Base-by-base conservation (phyloP, 1,140 invertebrate genomes). In the Myzus persicae region DNA sequence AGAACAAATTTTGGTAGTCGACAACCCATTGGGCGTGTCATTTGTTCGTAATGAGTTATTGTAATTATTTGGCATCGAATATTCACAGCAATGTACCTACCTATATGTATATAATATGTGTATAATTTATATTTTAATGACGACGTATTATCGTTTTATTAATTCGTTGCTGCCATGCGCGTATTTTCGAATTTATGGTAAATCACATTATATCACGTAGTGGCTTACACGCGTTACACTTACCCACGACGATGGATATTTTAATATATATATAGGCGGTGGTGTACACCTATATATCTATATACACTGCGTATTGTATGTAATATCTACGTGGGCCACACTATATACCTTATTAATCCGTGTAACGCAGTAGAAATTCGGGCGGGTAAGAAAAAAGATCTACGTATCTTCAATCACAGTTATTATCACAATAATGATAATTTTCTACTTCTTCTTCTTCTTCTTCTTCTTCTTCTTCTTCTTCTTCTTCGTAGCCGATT, bases 291-390 rank as follows among this genome's bases (percentile, higher is more conserved):
- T 82, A 40, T 76, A 38, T 40, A 82, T 26, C 0, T 24, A 22
- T 3, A 22, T 22, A 22, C 0, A 14, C 46, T 0, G 31, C n/a
- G 24, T 67, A 67, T n/a, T 24, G 5, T 31, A 36, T 84, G 14
- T 44, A 42, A 14, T 31, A 11, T 42, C 26, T 7, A 44, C 42
- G 18, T 9, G 2, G 40, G 40, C 42, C 31, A 46, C 42, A n/a
- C 84, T 7, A 46, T n/a, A n/a, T n/a, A n/a, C 18, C 46, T 87
- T 87, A 51, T 89, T 89, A 89, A 54, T 89, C 88, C 88, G 88
- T 89, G 88, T 89, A 54, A 89, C 88, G 48, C 88, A 38, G 88
- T 89, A 40, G 88, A 89, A 54, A 89, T 46, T 40, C 36, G 88
- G 31, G 22, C 11, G 7, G 36, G 7, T 1, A 46, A 84, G 11